Percentiles rank a stretch among this genome's conserved stretches.
Evolutionary conservation across 2,113 vertebrate species (phyloP).

Genomic region (Boulengeromyrus knoepffleri): DNA sequence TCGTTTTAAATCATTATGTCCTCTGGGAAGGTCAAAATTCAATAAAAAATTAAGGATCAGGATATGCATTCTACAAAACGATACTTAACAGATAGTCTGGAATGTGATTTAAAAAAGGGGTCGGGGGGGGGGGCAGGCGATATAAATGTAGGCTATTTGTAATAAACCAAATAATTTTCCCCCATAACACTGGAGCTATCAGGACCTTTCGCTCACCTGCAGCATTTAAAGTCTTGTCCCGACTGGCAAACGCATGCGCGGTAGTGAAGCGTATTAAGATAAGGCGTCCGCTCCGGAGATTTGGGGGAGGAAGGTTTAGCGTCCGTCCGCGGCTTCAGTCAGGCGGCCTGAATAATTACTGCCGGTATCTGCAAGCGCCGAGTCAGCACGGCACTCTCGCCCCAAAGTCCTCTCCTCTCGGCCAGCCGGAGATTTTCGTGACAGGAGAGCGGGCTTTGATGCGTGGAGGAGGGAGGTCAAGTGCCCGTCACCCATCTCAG

Average conservation of each 20-base stretch:
- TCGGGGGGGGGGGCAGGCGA: neutral
- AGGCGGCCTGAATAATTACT: neutral
- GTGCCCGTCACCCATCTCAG: neutral
- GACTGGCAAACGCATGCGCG: neutral
- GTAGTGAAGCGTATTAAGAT: neutral
- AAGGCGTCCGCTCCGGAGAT: neutral
- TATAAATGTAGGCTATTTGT: neutral
- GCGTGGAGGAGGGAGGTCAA: neutral
- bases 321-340: neutral
- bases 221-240: neutral
- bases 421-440: neutral
- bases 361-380: neutral
- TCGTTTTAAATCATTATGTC: neutral
- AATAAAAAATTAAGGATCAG: neutral
- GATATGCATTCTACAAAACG: neutral
- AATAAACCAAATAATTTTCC: neutral
- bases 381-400: neutral
- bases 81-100: neutral
- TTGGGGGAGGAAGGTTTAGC: neutral
- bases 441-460: slow-evolving; percentile 3
- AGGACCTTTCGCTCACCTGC: neutral
- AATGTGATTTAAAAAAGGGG: neutral
- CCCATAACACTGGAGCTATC: neutral
- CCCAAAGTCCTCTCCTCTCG: neutral
- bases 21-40: neutral